Conservation (phyloP, 2,113 vertebrate species). For the Numida meleagris region DNA sequence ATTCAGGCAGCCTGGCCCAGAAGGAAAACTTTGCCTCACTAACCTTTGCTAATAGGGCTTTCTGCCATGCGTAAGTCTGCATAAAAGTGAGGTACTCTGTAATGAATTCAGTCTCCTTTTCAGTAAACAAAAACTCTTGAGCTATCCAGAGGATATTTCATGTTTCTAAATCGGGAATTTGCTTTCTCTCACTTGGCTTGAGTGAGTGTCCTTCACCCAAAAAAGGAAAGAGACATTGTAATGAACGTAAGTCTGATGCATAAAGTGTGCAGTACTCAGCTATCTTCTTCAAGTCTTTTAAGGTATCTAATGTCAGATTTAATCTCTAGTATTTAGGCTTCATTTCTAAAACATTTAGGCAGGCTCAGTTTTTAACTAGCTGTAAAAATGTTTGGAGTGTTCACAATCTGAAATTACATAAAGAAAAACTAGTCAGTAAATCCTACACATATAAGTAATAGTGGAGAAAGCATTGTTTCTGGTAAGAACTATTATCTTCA, state of each 20-base stretch:
- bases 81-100: neutral
- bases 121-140: conserved; percentile 6
- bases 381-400: neutral
- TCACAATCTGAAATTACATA: neutral
- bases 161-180: conserved; percentile 69
- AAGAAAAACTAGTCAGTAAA: neutral
- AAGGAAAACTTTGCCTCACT: neutral
- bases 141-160: conserved; percentile 27
- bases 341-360: conserved; percentile 17
- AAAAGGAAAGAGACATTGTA: conserved; percentile 51
- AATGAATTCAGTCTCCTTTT: conserved; percentile 4
- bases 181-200: conserved; percentile 1
- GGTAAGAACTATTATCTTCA: neutral
- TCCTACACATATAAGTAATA: neutral
- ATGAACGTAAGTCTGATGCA: neutral
- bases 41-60: neutral
- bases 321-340: conserved; percentile 11
- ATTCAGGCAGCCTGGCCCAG: neutral
- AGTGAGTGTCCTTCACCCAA: conserved; percentile 41
- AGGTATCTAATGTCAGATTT: conserved; percentile 3
- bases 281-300: conserved; percentile 39
- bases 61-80: fast-evolving
- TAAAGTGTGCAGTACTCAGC: neutral
- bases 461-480: neutral
- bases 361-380: neutral